Evolutionary conservation across 1,140 invertebrate species (phyloP), one percentile per base, ranked within the genome.

Genomic region (Drosophila fuyamai): DNA sequence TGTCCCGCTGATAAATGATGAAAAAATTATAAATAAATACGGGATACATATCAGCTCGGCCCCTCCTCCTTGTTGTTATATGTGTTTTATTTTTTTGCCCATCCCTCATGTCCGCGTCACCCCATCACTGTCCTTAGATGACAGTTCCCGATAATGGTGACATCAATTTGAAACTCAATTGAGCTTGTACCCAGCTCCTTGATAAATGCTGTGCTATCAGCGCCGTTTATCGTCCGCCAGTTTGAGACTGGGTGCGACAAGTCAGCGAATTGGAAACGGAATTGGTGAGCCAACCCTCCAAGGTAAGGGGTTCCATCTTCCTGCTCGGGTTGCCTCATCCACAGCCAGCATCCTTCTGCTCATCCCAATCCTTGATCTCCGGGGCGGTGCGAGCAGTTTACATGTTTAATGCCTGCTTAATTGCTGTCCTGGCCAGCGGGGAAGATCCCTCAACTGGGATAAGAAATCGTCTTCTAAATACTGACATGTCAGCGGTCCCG

Each of bases 101-200:
- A 62, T 60, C 63, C 67, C 60, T 59, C 59, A 60, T 43, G 44
- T 47, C 8, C 18, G 13, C 14, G 40, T 54, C 62, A 62, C 77
- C 59, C 71, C 59, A 72, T 29, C 43, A 67, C 55, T 44, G 71
- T 78, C 12, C 67, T 76, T 72, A 91, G 90, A 91, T 91, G 81
- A 91, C 82, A 90, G 73, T 76, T 91, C 60, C 76, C 62, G 90
- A 91, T 91, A 91, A 91, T 91, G 85, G 84, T 84, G 81, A 91
- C 90, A 91, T 91, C 90, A 91, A 91, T 91, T 91, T 91, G 84
- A 90, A 86, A 91, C 90, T 86, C 90, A 91, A 91, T 91, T 91
- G 90, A 90, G 90, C 62, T 73, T 41, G 47, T 59, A 48, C 58
- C 46, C n/a, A 13, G 32, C 29, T 60, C 54, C 55, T 47, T 90